Evolutionary conservation across 1,140 invertebrate genomes (phyloP), one percentile per base, ranked within the genome.

Genomic region (Drosophila fuyamai): DNA sequence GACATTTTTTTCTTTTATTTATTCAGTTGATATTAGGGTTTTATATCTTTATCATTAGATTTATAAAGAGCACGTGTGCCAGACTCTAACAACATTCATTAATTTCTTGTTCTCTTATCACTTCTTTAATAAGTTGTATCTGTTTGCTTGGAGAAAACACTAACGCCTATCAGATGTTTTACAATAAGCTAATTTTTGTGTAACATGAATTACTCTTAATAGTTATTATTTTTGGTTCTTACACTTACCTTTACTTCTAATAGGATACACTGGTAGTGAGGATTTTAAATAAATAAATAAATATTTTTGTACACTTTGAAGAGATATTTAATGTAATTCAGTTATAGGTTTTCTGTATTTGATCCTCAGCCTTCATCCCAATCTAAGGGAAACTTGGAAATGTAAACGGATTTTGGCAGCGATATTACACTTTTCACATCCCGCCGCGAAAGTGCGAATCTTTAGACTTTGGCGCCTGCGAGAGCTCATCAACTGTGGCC

Each of bases 401-500:
- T 68, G 27, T 48, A 68, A 23, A 16, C 44, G 12, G 14, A 27
- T 53, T n/a, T 16, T 51, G 4, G 41, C 7, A 27, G 16, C 8
- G 14, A 38, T 32, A 10, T 58, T 59, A 38, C 51, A 58, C 61
- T 79, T 65, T 23, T 82, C 71, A 83, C 79, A 86, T 88, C 48
- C 67, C 76, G 71, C 27, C 51, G 27, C 58, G 38, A 70, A 83
- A 76, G 55, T 16, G 59, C 9, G 29, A 23, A 59, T 43, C 36
- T 70, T 61, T 48, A 32, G 23, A 48, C 38, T 43, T 58, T 18
- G 56, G 27, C 27, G 48, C 18, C 13, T 48, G 53, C 32, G 27
- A 61, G 62, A 75, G 63, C 51, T 75, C 82, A 79, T 82, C 83
- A 82, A 86, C 83, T 68, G 83, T 68, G 51, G 46, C 48, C 55